Evolutionary conservation across 1,140 invertebrate species (phyloP).

Genomic region (Bombus turneri): DNA sequence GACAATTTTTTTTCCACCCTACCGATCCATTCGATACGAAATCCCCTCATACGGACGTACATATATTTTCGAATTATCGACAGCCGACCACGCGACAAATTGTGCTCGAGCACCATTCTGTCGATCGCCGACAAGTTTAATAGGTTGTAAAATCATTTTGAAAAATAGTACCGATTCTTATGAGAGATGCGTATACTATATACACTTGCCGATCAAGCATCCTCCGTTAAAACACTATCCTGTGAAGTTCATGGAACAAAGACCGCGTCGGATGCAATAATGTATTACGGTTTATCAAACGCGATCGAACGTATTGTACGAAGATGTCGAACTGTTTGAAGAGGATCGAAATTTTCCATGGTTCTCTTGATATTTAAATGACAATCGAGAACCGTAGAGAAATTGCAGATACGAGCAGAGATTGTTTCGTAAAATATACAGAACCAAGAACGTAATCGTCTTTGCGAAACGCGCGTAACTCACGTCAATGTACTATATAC

Average conservation of each 20-base stretch:
- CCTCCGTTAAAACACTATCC: neutral
- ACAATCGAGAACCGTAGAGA: neutral
- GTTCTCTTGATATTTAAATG: neutral
- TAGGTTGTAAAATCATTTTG: constrained; percentile 69
- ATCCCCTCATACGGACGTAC: constrained; percentile 39
- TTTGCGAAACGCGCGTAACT: neutral
- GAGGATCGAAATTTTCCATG: neutral
- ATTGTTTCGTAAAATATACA: neutral
- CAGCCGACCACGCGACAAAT: constrained; percentile 66
- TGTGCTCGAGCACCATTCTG: constrained; percentile 52
- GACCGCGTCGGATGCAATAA: neutral
- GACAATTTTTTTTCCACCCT: constrained; percentile 25
- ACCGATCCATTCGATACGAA: constrained; percentile 32
- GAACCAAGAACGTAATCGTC: constrained; percentile 1
- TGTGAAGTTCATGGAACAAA: neutral
- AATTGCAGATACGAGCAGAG: neutral
- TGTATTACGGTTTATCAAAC: neutral
- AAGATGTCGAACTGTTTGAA: neutral
- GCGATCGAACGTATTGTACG: neutral
- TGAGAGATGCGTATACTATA: constrained; percentile 25
- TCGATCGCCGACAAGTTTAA: constrained; percentile 66
- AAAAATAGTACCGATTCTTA: constrained; percentile 60
- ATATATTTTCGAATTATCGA: constrained; percentile 72
- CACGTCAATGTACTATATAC: neutral
- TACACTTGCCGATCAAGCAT: constrained; percentile 28